Percentiles rank a stretch among this genome's conserved stretches.
phyloP scores from a whole-genome alignment of 2,797 vertebrate species.

The Antrozous pallidus region DNA sequence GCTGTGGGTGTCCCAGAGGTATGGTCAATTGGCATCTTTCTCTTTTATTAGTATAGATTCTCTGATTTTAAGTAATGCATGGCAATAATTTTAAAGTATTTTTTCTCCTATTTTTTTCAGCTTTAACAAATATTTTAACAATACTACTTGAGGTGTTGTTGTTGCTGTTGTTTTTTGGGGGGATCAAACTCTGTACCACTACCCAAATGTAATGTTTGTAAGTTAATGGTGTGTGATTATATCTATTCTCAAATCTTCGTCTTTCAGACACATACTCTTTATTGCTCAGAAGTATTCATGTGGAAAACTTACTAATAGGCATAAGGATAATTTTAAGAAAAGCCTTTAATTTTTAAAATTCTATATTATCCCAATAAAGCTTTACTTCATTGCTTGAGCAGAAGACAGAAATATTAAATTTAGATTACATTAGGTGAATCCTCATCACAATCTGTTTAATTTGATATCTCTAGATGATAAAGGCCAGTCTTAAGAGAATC shows the following conservation, averaged over 20 bases:
- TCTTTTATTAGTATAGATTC: too few species aligned
- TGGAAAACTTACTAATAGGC: conserved; percentile 33
- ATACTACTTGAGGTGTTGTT: not conserved
- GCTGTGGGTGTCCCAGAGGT: too few species aligned
- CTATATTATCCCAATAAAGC: conserved; percentile 42
- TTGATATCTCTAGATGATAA: not conserved
- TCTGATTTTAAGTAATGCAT: not conserved
- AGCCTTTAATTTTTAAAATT: conserved; percentile 46
- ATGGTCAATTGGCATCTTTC: too few species aligned
- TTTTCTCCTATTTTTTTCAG: not conserved
- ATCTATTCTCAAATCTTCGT: not conserved
- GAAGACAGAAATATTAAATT: conserved; percentile 40
- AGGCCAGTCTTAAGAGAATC: not conserved
- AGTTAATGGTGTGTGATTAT: not conserved
- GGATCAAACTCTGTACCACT: not conserved
- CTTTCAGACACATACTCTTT: not conserved
- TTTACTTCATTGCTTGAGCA: conserved; percentile 18
- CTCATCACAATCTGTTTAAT: not conserved
- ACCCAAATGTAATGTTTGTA: not conserved
- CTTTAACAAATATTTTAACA: not conserved
- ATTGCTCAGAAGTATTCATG: conserved; percentile 23
- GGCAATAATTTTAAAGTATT: not conserved
- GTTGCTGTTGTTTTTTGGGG: too few species aligned
- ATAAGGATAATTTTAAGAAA: conserved; percentile 39
- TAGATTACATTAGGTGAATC: conserved; percentile 33